Percentiles rank a stretch among this genome's conserved stretches.
Evolutionary conservation across 2,113 vertebrate genomes (phyloP).

Genomic region (Oostethus manadensis): DNA sequence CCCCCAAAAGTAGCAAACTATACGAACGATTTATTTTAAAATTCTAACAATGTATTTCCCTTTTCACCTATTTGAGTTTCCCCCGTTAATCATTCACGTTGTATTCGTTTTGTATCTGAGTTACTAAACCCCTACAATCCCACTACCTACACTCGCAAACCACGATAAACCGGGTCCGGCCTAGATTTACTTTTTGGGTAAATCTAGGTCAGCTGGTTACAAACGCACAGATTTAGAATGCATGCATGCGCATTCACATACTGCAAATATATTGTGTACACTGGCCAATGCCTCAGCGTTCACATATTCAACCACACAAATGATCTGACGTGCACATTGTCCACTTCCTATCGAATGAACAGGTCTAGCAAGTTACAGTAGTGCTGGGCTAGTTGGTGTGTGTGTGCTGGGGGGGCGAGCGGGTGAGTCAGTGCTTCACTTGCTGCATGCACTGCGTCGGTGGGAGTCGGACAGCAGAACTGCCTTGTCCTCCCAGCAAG

Average conservation of each 20-base stretch:
- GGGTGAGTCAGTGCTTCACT: conserved; percentile 18
- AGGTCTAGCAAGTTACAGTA: conserved; percentile 53
- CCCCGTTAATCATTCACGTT: too few relatives aligned
- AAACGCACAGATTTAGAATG: neutral
- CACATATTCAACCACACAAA: conserved; percentile 1
- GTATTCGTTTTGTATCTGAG: too few relatives aligned
- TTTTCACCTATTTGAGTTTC: too few relatives aligned
- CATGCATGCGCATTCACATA: neutral
- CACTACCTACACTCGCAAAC: neutral
- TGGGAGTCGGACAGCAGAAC: neutral
- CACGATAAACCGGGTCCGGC: conserved; percentile 2
- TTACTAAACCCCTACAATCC: neutral
- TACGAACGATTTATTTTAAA: too few relatives aligned
- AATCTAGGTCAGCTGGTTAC: conserved; percentile 2
- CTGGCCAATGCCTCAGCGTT: conserved; percentile 13
- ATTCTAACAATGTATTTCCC: too few relatives aligned
- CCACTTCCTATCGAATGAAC: conserved; percentile 46
- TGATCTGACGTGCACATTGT: conserved; percentile 9
- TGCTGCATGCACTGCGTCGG: conserved; percentile 42
- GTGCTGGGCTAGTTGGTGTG: conserved; percentile 27
- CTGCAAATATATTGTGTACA: neutral
- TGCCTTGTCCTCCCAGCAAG: conserved; percentile 8
- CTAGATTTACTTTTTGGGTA: conserved; percentile 1
- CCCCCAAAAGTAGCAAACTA: too few relatives aligned
- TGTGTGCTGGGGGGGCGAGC: conserved; percentile 22